Evolutionary conservation across 1,140 invertebrate species (phyloP), one percentile per base, ranked within the genome.

Genomic region (Cotesia glomerata): DNA sequence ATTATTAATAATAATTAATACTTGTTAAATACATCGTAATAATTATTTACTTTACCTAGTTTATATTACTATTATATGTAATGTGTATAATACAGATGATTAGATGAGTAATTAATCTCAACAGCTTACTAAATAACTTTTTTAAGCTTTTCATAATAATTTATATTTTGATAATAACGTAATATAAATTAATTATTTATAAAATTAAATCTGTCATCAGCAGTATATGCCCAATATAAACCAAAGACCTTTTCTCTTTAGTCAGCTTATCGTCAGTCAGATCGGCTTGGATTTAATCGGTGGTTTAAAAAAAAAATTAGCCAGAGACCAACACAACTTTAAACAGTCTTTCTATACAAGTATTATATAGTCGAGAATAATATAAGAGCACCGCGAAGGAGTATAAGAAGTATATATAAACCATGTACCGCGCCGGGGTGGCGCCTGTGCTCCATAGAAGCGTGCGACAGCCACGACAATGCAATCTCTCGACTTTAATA

Each of bases 241-340:
- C 26, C 26, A 61, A 58, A 35, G 45, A 58, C 78, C 82, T 83
- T 83, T 79, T 76, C 79, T 72, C 77, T 77, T 76, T 78, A 80
- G 79, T 84, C 77, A 78, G 81, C 84, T 86, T 86, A 86, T 86
- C 84, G 83, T 78, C 75, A 81, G 79, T 78, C 75, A 81, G 79
- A 86, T 85, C 84, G 82, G 79, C 76, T 83, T 77, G 81, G 82
- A 81, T 85, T 86, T 86, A 86, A 86, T 86, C 84, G 82, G 69
- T 52, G 68, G 74, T 72, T 78, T 75, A 75, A 34, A 59, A 59
- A 52, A 49, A 35, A 70, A 39, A 11, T 49, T 16, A 14, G 26
- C 49, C n/a, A 56, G 62, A 26, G 70, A 71, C 63, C 64, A 71
- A 54, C 39, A 45, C 39, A 45, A 5, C 39, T 64, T 58, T 65